Percentiles rank a stretch among this genome's conserved stretches.
Conservation (phyloP, 2,113 vertebrate genomes). For the Entosphenus tridentatus region DNA sequence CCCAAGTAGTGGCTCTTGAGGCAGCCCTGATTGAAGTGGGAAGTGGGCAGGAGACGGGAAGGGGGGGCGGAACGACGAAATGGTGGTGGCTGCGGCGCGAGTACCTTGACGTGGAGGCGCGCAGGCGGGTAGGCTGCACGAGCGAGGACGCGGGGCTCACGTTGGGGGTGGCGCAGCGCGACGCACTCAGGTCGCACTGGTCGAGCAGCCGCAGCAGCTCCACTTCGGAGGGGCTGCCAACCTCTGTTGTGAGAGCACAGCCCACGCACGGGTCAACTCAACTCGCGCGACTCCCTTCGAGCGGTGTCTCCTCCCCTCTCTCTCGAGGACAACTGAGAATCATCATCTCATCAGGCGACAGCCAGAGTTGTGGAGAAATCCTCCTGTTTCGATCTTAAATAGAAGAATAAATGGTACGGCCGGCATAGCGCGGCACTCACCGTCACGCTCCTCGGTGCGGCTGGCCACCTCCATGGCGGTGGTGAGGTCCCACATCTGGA, state of each 20-base stretch:
- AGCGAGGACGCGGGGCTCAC: slow-evolving; percentile 85
- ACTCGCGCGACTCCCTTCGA: too few relatives aligned
- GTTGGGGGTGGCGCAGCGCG: slow-evolving; percentile 80
- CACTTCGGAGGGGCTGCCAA: slow-evolving; percentile 72
- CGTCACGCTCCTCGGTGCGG: slow-evolving; percentile 32
- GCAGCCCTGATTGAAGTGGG: too few relatives aligned
- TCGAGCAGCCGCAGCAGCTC: slow-evolving; percentile 76
- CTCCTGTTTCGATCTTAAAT: not conserved
- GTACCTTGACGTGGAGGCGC: slow-evolving; percentile 72
- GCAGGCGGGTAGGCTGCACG: slow-evolving; percentile 56
- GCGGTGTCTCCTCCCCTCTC: not conserved
- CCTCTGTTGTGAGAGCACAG: slow-evolving; percentile 23
- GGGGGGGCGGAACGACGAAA: not conserved
- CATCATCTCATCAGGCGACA: not conserved
- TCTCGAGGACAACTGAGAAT: not conserved
- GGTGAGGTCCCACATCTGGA: slow-evolving; percentile 97
- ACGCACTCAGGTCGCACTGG: slow-evolving; percentile 81
- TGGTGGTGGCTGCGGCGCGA: not conserved
- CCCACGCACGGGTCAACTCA: too few relatives aligned
- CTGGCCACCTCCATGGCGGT: slow-evolving; percentile 85
- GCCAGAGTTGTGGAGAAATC: not conserved
- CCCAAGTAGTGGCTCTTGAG: too few relatives aligned
- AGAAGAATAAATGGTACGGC: not conserved
- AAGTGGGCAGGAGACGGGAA: not conserved
- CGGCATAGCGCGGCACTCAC: not conserved